Percentiles rank a stretch among this genome's conserved stretches.
Conservation (phyloP, 2,113 vertebrate genomes). For the Lanius ludovicianus region DNA sequence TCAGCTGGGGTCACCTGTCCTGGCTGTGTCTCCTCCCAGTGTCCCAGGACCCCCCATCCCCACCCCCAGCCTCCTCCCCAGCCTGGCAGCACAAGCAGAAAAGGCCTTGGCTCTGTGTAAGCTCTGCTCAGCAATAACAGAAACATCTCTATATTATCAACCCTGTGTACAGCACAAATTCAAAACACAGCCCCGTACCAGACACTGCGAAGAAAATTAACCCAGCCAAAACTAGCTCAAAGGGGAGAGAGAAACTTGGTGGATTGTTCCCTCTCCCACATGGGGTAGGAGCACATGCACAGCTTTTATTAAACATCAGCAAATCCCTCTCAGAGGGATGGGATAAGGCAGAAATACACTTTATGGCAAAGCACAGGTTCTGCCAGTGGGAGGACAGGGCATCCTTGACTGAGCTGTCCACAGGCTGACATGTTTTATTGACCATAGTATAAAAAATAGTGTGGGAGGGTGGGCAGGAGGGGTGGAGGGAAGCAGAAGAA, state of each 20-base stretch:
- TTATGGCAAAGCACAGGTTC: background rate
- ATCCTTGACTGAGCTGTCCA: background rate
- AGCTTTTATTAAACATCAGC: background rate
- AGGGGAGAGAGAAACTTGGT: background rate
- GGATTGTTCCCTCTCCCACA: background rate
- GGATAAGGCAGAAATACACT: background rate
- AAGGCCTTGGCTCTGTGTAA: background rate
- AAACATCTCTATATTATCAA: background rate
- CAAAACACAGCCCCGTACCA: background rate
- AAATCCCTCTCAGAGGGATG: background rate
- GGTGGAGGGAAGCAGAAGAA: background rate
- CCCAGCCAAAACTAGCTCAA: background rate
- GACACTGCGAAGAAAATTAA: background rate
- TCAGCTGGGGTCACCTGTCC: background rate
- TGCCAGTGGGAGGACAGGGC: background rate
- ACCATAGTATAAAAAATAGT: background rate
- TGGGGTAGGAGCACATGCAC: background rate
- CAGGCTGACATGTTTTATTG: background rate
- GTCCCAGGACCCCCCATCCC: too few relatives aligned
- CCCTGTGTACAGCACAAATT: background rate
- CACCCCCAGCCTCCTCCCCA: background rate
- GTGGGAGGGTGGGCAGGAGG: rapidly evolving
- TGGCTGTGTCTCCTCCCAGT: background rate
- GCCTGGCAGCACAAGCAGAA: background rate
- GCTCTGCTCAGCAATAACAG: background rate